These are phyloP conservation scores for Rhodinocichla rosea DNA, from an alignment of 2,113 vertebrate species.

Conservation along the genomic window DNA sequence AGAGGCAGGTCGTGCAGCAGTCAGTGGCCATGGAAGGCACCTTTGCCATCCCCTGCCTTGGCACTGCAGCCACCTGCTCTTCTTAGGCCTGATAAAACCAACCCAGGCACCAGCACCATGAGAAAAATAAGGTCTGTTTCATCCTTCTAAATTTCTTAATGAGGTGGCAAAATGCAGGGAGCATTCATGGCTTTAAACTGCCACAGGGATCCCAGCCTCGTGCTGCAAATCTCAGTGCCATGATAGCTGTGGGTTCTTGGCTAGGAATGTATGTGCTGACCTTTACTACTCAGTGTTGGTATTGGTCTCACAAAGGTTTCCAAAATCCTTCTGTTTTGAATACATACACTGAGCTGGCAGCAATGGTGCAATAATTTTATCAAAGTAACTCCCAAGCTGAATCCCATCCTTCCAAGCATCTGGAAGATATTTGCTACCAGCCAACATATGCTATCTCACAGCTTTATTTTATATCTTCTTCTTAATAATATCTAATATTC, in stretches of 20 bases:
- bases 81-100: neutral
- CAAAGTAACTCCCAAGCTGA: neutral
- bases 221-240: neutral
- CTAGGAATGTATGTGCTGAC: neutral
- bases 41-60: neutral
- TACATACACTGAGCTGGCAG: neutral
- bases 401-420: neutral
- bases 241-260: neutral
- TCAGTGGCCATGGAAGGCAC: rapidly evolving
- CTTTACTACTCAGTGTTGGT: neutral
- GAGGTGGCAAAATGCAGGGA: neutral
- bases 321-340: neutral
- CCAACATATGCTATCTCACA: neutral
- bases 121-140: neutral
- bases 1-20: neutral
- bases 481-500: constrained; percentile 12
- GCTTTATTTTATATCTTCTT: neutral
- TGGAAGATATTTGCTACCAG: neutral
- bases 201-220: neutral
- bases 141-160: neutral
- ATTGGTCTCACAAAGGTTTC: neutral
- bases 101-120: neutral
- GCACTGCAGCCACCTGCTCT: neutral
- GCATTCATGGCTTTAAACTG: neutral
- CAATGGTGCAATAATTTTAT: neutral